Evolutionary conservation across 2,888 invertebrate genomes (phyloP), one percentile per base, ranked within the genome.

Genomic region (Ernsta delagoae): DNA sequence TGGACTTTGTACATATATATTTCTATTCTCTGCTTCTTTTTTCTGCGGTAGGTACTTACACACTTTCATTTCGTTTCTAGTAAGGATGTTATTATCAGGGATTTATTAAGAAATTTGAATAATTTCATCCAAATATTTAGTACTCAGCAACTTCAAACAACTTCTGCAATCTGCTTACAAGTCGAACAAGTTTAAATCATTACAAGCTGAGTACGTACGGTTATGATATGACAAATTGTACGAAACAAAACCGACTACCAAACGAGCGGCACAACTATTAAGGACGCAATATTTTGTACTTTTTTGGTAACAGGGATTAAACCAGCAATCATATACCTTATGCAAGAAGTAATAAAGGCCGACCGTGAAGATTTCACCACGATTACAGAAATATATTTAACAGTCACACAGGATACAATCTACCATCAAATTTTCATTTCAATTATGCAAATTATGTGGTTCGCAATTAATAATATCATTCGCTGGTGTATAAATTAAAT

Each of bases 351-450:
- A 70, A 74, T 64, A 72, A 66, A 71, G 70, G 41, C 65, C 60
- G 65, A 70, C 71, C 73, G 72, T 71, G 70, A 75, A 73, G 73
- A 73, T 75, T 72, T 72, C 61, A 70, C 66, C 65, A 70, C 67
- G 75, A 74, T 74, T 72, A 71, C 65, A 60, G 39, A 71, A 61
- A 71, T 59, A 64, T 71, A 43, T 61, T 70, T 48, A 24, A 53
- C 11, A 71, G 34, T 59, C 61, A 66, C 59, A 66, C 64, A 67
- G 59, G 64, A 72, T 59, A 71, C 69, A 64, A 74, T 72, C 72
- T 70, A 65, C 69, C 70, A 67, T 72, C 71, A 65, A 71, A 72
- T 70, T 67, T 71, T 63, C 61, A 71, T 69, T 69, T 67, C 59
- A 70, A 69, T 70, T 71, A 70, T 70, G 66, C 56, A 67, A 72